Percentiles rank a stretch among this genome's conserved stretches.
Conservation (phyloP, 2,888 invertebrate genomes). For the Luperina testacea region DNA sequence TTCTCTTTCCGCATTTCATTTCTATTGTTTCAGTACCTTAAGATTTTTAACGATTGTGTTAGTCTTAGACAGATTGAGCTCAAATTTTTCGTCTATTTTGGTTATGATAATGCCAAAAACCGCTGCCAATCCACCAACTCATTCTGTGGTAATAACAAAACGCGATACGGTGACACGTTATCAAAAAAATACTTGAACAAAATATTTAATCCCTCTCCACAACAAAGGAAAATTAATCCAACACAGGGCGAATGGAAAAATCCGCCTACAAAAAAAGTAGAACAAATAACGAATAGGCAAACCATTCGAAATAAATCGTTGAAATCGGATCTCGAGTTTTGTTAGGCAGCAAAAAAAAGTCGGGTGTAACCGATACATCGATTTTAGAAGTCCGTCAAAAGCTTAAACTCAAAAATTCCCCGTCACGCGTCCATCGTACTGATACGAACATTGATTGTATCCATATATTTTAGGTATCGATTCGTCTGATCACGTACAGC, state of each 20-base stretch:
- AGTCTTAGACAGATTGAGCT: background rate
- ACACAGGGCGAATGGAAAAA: slow-evolving; percentile 45
- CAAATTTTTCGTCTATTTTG: background rate
- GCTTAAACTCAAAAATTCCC: slow-evolving; percentile 44
- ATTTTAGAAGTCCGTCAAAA: slow-evolving; percentile 61
- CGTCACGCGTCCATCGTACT: slow-evolving; percentile 28
- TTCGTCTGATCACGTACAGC: slow-evolving; percentile 40
- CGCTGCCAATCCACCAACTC: background rate
- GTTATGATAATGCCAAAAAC: background rate
- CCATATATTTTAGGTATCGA: slow-evolving; percentile 42
- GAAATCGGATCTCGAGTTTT: slow-evolving; percentile 61
- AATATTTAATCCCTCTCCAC: slow-evolving; percentile 33
- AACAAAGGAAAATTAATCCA: slow-evolving; percentile 49
- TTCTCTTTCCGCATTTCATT: background rate
- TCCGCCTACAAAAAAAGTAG: slow-evolving; percentile 29
- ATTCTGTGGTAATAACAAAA: slow-evolving; percentile 19
- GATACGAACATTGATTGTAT: slow-evolving; percentile 40
- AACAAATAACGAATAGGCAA: slow-evolving; percentile 50
- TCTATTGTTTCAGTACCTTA: background rate
- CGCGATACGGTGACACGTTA: background rate
- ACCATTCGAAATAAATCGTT: slow-evolving; percentile 57
- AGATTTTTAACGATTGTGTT: too few species aligned
- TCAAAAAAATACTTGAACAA: slow-evolving; percentile 6
- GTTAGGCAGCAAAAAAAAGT: slow-evolving; percentile 49
- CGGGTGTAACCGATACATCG: slow-evolving; percentile 55